A percentile compares a stretch with the other conserved stretches of the same genome.
Evolutionary conservation across 2,113 vertebrate genomes (phyloP).

Genomic region (Macrotis lagotis): DNA sequence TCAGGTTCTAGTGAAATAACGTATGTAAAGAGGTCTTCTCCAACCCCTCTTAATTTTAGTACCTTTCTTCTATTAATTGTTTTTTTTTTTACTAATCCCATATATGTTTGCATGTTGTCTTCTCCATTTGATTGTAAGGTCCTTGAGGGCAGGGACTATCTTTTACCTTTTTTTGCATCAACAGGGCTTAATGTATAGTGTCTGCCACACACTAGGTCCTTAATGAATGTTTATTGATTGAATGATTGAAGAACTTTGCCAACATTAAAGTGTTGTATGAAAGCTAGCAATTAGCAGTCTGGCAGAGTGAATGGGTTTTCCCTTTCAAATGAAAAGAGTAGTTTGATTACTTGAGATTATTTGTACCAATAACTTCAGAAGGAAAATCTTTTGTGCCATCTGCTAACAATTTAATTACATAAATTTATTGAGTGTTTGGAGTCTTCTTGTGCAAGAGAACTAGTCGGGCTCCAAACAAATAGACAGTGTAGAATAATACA

Average conservation of each 20-base stretch:
- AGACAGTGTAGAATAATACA: background rate
- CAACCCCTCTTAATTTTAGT: background rate
- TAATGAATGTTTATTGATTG: background rate
- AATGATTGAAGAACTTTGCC: background rate
- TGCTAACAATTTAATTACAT: slow-evolving; percentile 41
- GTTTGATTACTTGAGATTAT: slow-evolving; percentile 14
- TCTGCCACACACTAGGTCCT: background rate
- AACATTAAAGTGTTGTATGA: background rate
- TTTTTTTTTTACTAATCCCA: background rate
- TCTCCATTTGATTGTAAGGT: background rate
- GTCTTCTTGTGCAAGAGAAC: background rate
- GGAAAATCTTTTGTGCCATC: slow-evolving; percentile 23
- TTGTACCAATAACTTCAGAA: slow-evolving; percentile 8
- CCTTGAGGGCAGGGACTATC: background rate
- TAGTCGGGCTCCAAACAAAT: background rate
- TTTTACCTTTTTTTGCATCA: background rate
- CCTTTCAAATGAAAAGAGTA: slow-evolving; percentile 9
- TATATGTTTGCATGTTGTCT: background rate
- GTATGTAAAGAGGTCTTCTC: background rate
- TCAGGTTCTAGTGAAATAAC: background rate
- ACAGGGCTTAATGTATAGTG: background rate
- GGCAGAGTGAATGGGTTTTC: background rate
- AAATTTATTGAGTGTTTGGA: slow-evolving; percentile 1
- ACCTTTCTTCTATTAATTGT: background rate
- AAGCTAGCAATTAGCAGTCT: background rate